Evolutionary conservation across 2,888 invertebrate genomes (phyloP).

Genomic region (Brachyptera putata): DNA sequence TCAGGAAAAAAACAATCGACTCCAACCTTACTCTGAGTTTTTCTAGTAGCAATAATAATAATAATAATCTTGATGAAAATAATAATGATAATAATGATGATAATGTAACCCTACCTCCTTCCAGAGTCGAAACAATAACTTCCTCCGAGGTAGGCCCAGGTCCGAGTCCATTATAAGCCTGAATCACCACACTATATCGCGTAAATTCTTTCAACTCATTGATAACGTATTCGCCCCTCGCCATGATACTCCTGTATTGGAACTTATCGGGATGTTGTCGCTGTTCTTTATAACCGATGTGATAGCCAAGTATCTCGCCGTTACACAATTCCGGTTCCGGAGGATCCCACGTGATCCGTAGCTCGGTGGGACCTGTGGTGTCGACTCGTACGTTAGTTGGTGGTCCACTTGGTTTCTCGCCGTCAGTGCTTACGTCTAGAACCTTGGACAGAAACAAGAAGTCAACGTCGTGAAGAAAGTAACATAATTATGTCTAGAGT

Average conservation of each 20-base stretch:
- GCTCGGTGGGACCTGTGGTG: slow-evolving; percentile 64
- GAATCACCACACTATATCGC: slow-evolving; percentile 39
- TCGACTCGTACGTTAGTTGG: slow-evolving; percentile 65
- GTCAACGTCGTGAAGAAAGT: too few species aligned
- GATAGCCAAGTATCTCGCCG: slow-evolving; percentile 66
- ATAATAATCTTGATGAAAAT: too few species aligned
- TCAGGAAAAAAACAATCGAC: too few species aligned
- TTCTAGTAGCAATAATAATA: too few species aligned
- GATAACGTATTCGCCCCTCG: slow-evolving; percentile 29
- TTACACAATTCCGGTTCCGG: slow-evolving; percentile 68
- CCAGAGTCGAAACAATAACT: slow-evolving; percentile 36
- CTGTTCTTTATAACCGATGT: slow-evolving; percentile 36
- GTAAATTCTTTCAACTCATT: slow-evolving; percentile 38
- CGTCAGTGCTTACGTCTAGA: slow-evolving; percentile 44
- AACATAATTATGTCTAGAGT: too few species aligned
- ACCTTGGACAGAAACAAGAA: slow-evolving; percentile 30
- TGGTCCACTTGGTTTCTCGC: slow-evolving; percentile 65
- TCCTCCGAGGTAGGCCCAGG: slow-evolving; percentile 39
- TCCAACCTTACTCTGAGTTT: too few species aligned
- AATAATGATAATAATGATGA: too few species aligned
- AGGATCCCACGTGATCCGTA: slow-evolving; percentile 71
- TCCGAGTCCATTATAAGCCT: slow-evolving; percentile 40
- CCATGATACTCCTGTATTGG: slow-evolving; percentile 29
- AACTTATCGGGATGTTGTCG: slow-evolving; percentile 32
- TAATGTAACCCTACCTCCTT: too few species aligned